These are phyloP conservation scores for Acrobeloides nanus DNA, from an alignment of 2,888 invertebrate genomes.

Conservation along the genomic window DNA sequence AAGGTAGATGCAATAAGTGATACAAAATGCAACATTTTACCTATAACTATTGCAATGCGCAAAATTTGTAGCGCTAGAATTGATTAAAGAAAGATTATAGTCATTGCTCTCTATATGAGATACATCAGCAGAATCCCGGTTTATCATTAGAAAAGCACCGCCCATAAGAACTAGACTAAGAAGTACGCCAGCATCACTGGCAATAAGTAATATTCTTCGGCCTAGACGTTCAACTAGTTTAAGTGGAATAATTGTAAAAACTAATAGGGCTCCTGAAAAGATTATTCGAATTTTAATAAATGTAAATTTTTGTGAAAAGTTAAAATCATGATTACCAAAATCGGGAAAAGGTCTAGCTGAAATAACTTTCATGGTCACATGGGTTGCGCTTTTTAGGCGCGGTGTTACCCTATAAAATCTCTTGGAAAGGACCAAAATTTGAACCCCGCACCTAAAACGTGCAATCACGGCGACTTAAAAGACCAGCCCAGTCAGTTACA, in stretches of 20 bases:
- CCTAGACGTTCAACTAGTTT: conserved; percentile 32
- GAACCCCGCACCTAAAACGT: too few species aligned
- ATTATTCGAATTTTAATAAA: too few species aligned
- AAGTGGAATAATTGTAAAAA: conserved; percentile 31
- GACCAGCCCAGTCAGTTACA: too few species aligned
- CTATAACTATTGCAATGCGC: conserved; percentile 10
- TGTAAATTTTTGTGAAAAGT: too few species aligned
- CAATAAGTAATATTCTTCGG: conserved; percentile 32
- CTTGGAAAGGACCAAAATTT: too few species aligned
- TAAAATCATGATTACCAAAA: too few species aligned
- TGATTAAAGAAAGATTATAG: conserved; percentile 5
- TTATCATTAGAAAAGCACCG: conserved; percentile 34
- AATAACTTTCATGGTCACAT: too few species aligned
- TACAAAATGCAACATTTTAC: neutral
- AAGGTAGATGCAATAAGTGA: too few species aligned
- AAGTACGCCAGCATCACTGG: conserved; percentile 34
- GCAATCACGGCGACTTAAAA: too few species aligned
- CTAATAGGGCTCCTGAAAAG: conserved; percentile 28
- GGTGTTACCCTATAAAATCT: too few species aligned
- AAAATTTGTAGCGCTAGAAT: conserved; percentile 5
- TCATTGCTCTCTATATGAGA: conserved; percentile 1
- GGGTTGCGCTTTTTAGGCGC: too few species aligned
- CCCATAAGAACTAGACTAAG: conserved; percentile 35
- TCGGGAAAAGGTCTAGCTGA: too few species aligned
- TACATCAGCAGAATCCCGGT: conserved; percentile 20